Evolutionary conservation across 1,140 invertebrate species (phyloP).

Genomic region (Macrobrachium rosenbergii): DNA sequence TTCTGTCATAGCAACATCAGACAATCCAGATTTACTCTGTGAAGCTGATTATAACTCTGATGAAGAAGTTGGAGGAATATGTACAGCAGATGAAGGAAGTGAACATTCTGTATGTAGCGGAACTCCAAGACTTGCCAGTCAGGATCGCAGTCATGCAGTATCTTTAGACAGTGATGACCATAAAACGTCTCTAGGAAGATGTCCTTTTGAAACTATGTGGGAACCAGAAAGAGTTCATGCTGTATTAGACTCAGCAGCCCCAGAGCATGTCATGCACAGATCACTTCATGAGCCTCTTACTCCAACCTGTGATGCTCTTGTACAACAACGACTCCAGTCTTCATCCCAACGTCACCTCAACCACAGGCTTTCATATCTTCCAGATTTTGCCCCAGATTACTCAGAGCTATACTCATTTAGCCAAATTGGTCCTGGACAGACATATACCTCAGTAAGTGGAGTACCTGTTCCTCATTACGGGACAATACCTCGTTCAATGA

Average conservation of each 20-base stretch:
- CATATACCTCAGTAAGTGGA: conserved; percentile 20
- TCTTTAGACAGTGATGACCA: conserved; percentile 37
- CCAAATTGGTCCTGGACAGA: conserved; percentile 35
- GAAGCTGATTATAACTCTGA: conserved; percentile 45
- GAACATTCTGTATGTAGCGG: conserved; percentile 35
- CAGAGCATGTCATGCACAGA: conserved; percentile 63
- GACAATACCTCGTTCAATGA: conserved; percentile 61
- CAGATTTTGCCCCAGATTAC: conserved; percentile 62
- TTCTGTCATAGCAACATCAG: conserved; percentile 55
- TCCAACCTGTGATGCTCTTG: conserved; percentile 39
- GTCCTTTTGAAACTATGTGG: conserved; percentile 50
- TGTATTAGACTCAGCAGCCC: conserved; percentile 63
- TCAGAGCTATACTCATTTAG: conserved; percentile 51
- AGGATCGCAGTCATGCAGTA: conserved; percentile 46
- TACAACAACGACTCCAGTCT: conserved; percentile 29
- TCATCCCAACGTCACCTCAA: conserved; percentile 51
- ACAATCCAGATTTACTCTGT: conserved; percentile 53
- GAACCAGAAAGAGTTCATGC: conserved; percentile 60
- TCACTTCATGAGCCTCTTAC: conserved; percentile 46
- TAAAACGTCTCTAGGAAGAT: conserved; percentile 16
- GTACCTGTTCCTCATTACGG: conserved; percentile 46
- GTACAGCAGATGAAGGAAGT: conserved; percentile 47
- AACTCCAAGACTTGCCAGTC: conserved; percentile 13
- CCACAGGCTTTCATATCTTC: conserved; percentile 49
- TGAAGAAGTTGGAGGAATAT: conserved; percentile 23